Conservation (phyloP, 2,888 invertebrate species). For the Drosophila suboccidentalis region DNA sequence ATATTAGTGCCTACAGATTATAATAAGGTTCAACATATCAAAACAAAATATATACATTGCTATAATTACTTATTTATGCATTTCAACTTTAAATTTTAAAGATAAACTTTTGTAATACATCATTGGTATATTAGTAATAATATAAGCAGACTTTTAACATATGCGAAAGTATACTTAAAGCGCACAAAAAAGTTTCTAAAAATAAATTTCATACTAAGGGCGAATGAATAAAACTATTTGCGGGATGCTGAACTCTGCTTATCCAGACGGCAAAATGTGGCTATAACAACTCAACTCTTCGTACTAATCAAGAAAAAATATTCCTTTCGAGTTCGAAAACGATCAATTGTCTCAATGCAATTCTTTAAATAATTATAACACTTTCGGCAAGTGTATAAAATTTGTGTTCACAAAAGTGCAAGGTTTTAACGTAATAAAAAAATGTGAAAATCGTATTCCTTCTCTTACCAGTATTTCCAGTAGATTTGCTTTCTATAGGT, state of each 20-base stretch:
- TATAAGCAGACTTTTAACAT: background rate
- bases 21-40: background rate
- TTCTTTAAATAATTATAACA: background rate
- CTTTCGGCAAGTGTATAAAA: background rate
- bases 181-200: conserved; percentile 17
- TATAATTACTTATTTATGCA: background rate
- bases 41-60: background rate
- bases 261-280: background rate
- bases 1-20: background rate
- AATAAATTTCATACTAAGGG: conserved; percentile 14
- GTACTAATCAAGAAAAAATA: background rate
- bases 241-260: background rate
- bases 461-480: conserved; percentile 36
- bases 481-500: conserved; percentile 7
- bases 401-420: background rate
- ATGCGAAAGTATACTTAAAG: background rate
- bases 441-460: background rate
- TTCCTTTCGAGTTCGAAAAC: background rate
- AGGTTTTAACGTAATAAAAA: background rate
- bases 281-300: background rate
- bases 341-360: background rate
- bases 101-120: background rate
- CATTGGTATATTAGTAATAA: background rate
- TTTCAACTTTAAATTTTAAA: too few species aligned
- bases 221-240: background rate